Conservation (phyloP, 2,797 vertebrate genomes). For the Pipistrellus pipistrellus region DNA sequence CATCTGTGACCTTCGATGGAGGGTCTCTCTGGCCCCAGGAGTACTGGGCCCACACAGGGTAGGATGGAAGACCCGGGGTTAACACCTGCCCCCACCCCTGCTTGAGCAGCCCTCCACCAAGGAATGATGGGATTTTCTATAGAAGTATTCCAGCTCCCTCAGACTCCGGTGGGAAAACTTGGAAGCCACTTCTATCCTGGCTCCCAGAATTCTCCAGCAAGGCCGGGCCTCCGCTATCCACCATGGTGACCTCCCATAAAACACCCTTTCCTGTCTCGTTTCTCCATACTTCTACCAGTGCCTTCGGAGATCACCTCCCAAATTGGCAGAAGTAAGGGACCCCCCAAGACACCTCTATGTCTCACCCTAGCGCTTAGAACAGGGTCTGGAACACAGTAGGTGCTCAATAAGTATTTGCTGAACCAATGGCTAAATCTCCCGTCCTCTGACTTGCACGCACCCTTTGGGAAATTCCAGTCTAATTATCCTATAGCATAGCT, state of each 20-base stretch:
- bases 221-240: neutral
- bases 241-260: neutral
- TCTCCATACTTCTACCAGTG: neutral
- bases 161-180: neutral
- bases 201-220: slow-evolving; percentile 13
- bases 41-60: neutral
- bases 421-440: neutral
- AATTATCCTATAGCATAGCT: neutral
- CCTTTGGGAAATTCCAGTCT: neutral
- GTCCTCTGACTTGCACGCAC: neutral
- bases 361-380: no score
- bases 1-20: neutral
- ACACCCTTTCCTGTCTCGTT: neutral
- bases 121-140: neutral
- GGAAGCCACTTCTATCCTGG: neutral
- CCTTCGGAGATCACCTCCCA: neutral
- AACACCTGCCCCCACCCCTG: neutral
- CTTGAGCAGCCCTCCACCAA: neutral
- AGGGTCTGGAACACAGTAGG: neutral
- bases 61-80: neutral
- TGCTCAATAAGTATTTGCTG: neutral
- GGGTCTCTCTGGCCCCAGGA: neutral
- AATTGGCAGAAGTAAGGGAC: neutral
- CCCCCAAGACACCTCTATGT: neutral
- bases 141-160: neutral